Base-by-base conservation (phyloP, 2,797 vertebrate genomes). In the Nyctibius grandis region DNA sequence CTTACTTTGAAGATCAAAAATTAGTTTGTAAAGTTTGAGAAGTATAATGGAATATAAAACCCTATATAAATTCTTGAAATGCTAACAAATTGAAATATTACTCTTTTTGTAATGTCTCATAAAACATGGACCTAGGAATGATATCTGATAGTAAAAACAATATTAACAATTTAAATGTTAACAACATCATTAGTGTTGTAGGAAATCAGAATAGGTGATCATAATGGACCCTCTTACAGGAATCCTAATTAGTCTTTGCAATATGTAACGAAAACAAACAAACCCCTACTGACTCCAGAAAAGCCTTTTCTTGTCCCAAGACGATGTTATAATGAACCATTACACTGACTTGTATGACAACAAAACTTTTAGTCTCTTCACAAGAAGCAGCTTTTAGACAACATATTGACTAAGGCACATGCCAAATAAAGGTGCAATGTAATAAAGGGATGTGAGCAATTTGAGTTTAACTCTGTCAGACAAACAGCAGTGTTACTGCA, bases 221-320 rank as follows among this genome's bases (percentile, higher is more conserved):
- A 15, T 91, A 94, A 95, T 86, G 77, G 54, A 67, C 42, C 63
- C 25, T 88, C 54, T 94, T 93, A 88, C 90, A 59, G 83, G 84
- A 97, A 82, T 67, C 50, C 70, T 96, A 88, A 95, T 95, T 93
- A 88, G 80, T 45, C 65, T 93, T 84, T 93, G 51, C 47, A 87
- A 25, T 92, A 90, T 70, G 74, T 78, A 89, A 40, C 61, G 87
- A 79, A 93, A 88, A 13, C 85, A 95, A 93, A 88, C 57, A 51
- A 94, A 69, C 13, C 17, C 69, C 44, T 48, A 26, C 28, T 79
- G 80, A 73, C 84, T 95, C 47, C 63, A 89, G 74, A 90, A 86
- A 89, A 89, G 40, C 50, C 38, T 91, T 83, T 85, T 86, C 80
- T 72, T 84, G 60, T 95, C 94, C 94, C 85, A 82, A 63, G 93